Evolutionary conservation across 1,140 invertebrate species (phyloP).

Genomic region (Calephelis nemesis): DNA sequence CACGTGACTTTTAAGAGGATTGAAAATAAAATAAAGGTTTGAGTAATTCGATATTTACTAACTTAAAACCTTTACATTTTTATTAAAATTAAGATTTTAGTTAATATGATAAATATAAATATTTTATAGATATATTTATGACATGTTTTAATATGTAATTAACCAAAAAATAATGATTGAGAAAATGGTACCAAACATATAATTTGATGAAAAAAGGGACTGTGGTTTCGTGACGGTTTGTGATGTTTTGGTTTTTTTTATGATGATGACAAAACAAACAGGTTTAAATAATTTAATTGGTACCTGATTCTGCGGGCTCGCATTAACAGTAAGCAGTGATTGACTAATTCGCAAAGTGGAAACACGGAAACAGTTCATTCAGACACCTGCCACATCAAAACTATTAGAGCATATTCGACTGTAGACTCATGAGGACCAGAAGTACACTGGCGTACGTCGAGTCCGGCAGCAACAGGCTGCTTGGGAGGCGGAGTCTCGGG

Average conservation of each 20-base stretch:
- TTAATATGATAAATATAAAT: too few relatives aligned
- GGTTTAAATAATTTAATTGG: conserved; percentile 20
- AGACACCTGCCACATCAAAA: conserved; percentile 32
- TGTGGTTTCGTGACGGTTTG: not conserved
- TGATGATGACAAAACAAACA: conserved; percentile 5
- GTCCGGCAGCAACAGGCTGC: conserved; percentile 72
- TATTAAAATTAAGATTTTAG: too few relatives aligned
- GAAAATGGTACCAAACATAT: too few relatives aligned
- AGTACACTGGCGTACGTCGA: conserved; percentile 59
- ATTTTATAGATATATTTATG: too few relatives aligned
- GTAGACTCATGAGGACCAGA: conserved; percentile 40
- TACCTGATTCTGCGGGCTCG: conserved; percentile 64
- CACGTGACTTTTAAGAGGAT: too few relatives aligned
- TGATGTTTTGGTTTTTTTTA: not conserved
- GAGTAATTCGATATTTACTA: too few relatives aligned
- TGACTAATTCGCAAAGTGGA: conserved; percentile 33
- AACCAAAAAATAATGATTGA: too few relatives aligned
- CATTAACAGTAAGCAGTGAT: conserved; percentile 53
- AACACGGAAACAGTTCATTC: conserved; percentile 36
- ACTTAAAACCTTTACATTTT: too few relatives aligned
- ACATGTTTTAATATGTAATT: too few relatives aligned
- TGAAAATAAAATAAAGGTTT: too few relatives aligned
- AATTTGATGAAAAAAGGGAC: too few relatives aligned
- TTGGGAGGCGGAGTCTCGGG: conserved; percentile 50
- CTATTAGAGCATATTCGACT: conserved; percentile 31